phyloP scores from a whole-genome alignment of 2,113 vertebrate species.

The Herpetotheres cachinnans region DNA sequence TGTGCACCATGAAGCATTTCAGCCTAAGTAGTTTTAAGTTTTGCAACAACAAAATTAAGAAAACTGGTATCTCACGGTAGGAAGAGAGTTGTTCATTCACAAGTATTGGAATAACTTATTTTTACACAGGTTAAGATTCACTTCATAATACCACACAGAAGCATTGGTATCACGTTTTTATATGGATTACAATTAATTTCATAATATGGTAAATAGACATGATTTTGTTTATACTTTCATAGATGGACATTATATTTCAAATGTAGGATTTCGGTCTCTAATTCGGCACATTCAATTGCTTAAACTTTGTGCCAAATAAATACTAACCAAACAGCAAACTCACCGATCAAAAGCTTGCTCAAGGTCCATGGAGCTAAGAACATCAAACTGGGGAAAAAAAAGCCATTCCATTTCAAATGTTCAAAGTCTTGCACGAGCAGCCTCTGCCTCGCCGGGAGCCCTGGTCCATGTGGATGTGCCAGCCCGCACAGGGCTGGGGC shows the following conservation, averaged over 20 bases:
- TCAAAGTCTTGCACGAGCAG: not conserved
- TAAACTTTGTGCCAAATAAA: not conserved
- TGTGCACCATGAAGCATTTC: not conserved
- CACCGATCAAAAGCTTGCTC: not conserved
- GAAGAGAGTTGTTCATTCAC: not conserved
- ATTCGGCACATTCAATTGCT: not conserved
- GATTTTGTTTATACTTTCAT: not conserved
- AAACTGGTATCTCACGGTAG: not conserved
- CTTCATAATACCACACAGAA: not conserved
- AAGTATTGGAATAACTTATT: not conserved
- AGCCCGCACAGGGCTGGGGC: not conserved
- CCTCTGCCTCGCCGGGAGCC: not conserved
- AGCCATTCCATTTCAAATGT: not conserved
- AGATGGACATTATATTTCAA: not conserved
- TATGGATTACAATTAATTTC: not conserved
- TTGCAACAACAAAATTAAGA: not conserved
- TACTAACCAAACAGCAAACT: not conserved
- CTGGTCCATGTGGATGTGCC: fast-evolving
- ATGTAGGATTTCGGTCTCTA: not conserved
- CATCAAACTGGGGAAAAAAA: not conserved
- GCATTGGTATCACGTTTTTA: not conserved
- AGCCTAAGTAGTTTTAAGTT: not conserved
- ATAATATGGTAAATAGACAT: not conserved
- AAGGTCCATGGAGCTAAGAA: not conserved
- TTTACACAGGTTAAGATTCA: not conserved